These are phyloP conservation scores for Anolis sagrei DNA, from an alignment of 2,113 vertebrate species.

Conservation along the genomic window DNA sequence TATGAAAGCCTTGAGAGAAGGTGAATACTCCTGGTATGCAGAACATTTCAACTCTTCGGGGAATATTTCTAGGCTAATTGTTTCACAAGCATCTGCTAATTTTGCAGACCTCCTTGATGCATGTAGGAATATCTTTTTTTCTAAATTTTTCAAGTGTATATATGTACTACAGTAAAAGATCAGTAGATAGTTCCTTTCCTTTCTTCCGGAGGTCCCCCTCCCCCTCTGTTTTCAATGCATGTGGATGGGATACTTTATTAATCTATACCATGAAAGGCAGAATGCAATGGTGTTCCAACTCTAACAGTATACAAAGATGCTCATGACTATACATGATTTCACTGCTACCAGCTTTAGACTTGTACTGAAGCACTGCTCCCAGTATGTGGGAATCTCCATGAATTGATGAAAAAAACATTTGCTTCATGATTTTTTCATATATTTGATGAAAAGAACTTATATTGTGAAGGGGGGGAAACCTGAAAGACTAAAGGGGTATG, in stretches of 20 bases:
- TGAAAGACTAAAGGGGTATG: too few species aligned
- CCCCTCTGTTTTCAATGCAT: neutral
- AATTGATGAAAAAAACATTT: neutral
- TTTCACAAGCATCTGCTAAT: constrained; percentile 9
- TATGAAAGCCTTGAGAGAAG: constrained; percentile 1
- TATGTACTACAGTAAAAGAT: neutral
- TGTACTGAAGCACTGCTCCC: neutral
- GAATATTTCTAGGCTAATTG: neutral
- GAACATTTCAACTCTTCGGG: neutral
- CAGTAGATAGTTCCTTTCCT: neutral
- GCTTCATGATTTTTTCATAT: neutral
- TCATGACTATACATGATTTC: neutral
- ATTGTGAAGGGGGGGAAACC: too few species aligned
- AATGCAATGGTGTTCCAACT: neutral
- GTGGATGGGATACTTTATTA: neutral
- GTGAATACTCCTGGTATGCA: neutral
- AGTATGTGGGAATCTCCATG: neutral
- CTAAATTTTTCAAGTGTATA: neutral
- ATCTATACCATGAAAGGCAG: neutral
- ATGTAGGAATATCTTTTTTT: neutral
- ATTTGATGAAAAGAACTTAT: too few species aligned
- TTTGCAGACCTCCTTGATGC: constrained; percentile 2
- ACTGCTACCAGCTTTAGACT: neutral
- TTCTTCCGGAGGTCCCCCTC: neutral
- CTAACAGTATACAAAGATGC: neutral